Base-by-base conservation (phyloP, 1,140 invertebrate genomes). In the Holcopasites calliopsidis region DNA sequence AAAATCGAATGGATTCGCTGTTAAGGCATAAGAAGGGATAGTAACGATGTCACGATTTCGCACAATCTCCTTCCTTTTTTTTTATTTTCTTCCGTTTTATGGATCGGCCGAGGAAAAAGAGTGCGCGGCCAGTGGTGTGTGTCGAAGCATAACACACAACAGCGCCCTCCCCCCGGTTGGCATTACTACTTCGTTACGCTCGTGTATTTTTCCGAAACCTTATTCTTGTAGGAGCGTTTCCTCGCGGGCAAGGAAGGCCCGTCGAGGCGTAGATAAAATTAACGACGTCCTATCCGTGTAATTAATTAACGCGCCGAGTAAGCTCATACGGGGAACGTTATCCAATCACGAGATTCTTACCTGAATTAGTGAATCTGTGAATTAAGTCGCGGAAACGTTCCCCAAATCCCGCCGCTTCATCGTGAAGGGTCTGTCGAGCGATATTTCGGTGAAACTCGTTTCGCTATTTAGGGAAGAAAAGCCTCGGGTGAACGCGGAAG, bases 121-220 rank as follows among this genome's bases (percentile, higher is more conserved):
- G 70, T 76, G 82, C 80, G 78, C 73, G 79, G 70, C 80, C 89
- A 88, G 80, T 90, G 86, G 85, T 89, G 90, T 80, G 90, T 86
- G 85, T 85, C 87, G 80, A 89, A 86, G 79, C 90, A 90, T 89
- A 88, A 88, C 87, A 87, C 78, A 72, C 82, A 79, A 80, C 74
- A 82, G 79, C 83, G n/a, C n/a, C n/a, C n/a, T n/a, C n/a, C n/a
- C n/a, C 83, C 79, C 77, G 70, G 75, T 44, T 80, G 69, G 86
- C 82, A 88, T 90, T 90, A 87, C 83, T 80, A 86, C 82, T 90
- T 90, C 86, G 88, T 85, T 87, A 89, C 86, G 85, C 83, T 85
- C 76, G 75, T 86, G 73, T 86, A 86, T 84, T 86, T 89, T 87
- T 78, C 85, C 85, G 69, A 86, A 88, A 87, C 77, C 65, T 80